These are phyloP conservation scores for Drosophila sucinea DNA, from an alignment of 1,140 invertebrate genomes.

Conservation along the genomic window DNA sequence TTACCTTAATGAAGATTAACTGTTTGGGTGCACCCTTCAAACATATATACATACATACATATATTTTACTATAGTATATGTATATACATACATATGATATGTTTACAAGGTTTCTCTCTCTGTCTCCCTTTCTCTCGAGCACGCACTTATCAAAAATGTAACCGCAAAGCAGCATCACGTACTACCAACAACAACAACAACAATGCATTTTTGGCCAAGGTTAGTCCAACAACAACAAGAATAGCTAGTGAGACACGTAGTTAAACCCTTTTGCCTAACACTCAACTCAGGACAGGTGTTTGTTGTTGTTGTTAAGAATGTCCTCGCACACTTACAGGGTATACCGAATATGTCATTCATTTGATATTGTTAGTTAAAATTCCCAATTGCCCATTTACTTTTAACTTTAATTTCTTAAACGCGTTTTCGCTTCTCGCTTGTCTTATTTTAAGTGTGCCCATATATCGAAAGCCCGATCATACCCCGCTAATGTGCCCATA, in stretches of 20 bases:
- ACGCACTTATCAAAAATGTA: constrained; percentile 75
- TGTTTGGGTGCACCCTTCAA: constrained; percentile 14
- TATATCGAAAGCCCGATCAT: no score
- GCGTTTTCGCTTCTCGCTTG: no score
- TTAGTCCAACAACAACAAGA: constrained; percentile 56
- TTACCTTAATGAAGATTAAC: constrained; percentile 57
- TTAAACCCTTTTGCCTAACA: constrained; percentile 73
- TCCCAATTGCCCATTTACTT: no score
- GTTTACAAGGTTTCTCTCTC: constrained; percentile 56
- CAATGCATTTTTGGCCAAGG: constrained; percentile 79
- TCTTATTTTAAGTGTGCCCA: no score
- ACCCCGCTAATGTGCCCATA: no score
- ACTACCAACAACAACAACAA: constrained; percentile 47
- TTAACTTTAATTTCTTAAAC: no score
- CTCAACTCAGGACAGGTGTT: constrained; percentile 73
- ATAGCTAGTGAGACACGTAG: constrained; percentile 73
- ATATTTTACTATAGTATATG: constrained; percentile 36
- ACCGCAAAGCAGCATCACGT: constrained; percentile 63
- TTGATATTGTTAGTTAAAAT: not conserved
- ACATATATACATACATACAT: constrained; percentile 16
- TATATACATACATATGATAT: constrained; percentile 38
- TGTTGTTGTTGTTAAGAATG: constrained; percentile 46
- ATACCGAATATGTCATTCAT: not conserved
- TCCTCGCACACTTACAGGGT: not conserved
- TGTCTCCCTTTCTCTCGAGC: constrained; percentile 41